A percentile compares a stretch with the other conserved stretches of the same genome.
Evolutionary conservation across 1,140 invertebrate genomes (phyloP).

Genomic region (Lanistes nyassanus): DNA sequence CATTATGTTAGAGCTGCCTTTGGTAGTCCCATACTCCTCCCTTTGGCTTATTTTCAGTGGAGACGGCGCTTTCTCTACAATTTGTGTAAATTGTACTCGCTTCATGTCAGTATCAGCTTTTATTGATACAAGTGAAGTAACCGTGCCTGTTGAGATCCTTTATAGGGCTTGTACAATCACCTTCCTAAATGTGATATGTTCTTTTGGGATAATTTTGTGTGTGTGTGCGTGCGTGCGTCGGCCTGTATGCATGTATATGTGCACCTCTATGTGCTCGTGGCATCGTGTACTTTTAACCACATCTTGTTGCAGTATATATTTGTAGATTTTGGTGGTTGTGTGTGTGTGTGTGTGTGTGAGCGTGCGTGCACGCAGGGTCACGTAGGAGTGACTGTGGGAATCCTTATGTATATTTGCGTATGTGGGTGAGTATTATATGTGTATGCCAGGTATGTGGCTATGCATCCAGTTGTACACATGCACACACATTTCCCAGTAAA

Average conservation of each 20-base stretch:
- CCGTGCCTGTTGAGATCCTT: background rate
- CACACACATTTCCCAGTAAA: background rate
- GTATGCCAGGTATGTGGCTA: background rate
- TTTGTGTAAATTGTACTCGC: background rate
- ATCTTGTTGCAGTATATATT: background rate
- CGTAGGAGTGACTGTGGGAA: background rate
- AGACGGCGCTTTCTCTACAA: background rate
- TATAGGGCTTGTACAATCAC: background rate
- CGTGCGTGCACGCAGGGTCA: background rate
- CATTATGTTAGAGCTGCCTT: too few relatives aligned
- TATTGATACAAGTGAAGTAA: background rate
- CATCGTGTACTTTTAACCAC: background rate
- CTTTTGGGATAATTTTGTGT: background rate
- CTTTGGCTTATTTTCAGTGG: background rate
- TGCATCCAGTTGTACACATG: background rate
- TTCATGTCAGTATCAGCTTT: background rate
- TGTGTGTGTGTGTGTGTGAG: slow-evolving; percentile 22
- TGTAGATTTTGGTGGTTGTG: background rate
- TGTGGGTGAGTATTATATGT: background rate
- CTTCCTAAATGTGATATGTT: background rate
- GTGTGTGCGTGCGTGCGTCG: background rate
- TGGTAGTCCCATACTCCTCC: too few relatives aligned
- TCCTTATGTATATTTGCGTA: background rate
- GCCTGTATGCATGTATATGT: slow-evolving; percentile 1
- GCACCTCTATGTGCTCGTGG: background rate